Percentiles rank a stretch among this genome's conserved stretches.
Evolutionary conservation across 2,797 vertebrate species (phyloP).

Genomic region (Urocyon cinereoargenteus): DNA sequence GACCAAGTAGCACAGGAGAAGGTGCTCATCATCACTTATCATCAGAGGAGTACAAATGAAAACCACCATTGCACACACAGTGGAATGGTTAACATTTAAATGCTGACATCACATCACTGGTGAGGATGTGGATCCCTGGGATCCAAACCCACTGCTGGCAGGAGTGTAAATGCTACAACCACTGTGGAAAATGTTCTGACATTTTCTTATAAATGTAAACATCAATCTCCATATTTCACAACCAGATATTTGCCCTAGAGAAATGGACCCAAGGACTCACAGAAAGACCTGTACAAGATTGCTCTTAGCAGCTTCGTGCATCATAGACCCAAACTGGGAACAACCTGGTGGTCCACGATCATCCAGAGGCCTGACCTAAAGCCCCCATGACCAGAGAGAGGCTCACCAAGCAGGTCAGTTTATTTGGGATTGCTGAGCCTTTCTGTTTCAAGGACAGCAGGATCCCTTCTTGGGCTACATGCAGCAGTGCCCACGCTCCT

Average conservation of each 20-base stretch:
- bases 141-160: no score
- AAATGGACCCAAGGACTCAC: neutral
- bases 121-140: no score
- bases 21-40: no score
- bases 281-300: neutral
- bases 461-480: neutral
- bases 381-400: no score
- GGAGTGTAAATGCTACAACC: neutral
- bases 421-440: neutral
- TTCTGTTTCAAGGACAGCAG: neutral
- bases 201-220: neutral
- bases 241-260: neutral
- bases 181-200: neutral
- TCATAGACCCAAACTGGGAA: neutral
- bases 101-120: neutral
- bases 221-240: neutral
- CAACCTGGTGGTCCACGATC: neutral
- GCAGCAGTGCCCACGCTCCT: fast-evolving
- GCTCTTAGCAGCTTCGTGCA: neutral
- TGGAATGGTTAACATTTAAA: neutral
- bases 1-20: neutral
- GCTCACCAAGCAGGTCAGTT: neutral
- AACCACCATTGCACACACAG: neutral
- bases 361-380: neutral
- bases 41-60: neutral